Base-by-base conservation (phyloP, 1,140 invertebrate species). In the Theocolax elegans region DNA sequence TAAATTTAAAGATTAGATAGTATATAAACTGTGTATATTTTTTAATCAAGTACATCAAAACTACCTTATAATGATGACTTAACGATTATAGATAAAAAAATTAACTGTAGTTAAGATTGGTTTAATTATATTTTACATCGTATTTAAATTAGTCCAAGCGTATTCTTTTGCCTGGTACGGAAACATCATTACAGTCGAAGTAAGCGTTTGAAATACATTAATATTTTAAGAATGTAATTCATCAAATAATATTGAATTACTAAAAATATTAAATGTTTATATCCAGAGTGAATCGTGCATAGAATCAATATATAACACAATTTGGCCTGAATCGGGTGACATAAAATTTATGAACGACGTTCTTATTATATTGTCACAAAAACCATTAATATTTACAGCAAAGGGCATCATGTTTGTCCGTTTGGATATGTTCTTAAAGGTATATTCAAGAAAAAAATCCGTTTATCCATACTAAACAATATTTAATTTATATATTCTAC, bases 121-220 rank as follows among this genome's bases (percentile, higher is more conserved):
- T 12, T 70, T 58, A 66, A 58, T 35, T 23, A 67, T 29, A 0
- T 15, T n/a, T n/a, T 67, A 62, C 15, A 13, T 10, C 2, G 10
- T 44, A 0, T 29, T 68, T 8, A 68, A 68, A 59, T 19, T 68
- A n/a, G 4, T 60, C 1, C 66, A 68, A 31, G 56, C 44, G 4
- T 68, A 51, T n/a, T 38, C 44, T 19, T 68, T 51, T 15, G 44
- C 66, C 29, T 68, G 66, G 66, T 68, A 23, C 7, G 66, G 66
- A 1, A 25, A 60, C 10, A 53, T 68, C n/a, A 53, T 68, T 3
- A 17, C 56, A 2, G 31, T 44, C 4, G 66, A 68, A 19, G 66
- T 60, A 23, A 53, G 56, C 42, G 25, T 13, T n/a, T n/a, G n/a
- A n/a, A n/a, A n/a, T n/a, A n/a, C n/a, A n/a, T n/a, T n/a, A n/a